phyloP scores from a whole-genome alignment of 2,888 invertebrate species.

The Agrotis clavis region DNA sequence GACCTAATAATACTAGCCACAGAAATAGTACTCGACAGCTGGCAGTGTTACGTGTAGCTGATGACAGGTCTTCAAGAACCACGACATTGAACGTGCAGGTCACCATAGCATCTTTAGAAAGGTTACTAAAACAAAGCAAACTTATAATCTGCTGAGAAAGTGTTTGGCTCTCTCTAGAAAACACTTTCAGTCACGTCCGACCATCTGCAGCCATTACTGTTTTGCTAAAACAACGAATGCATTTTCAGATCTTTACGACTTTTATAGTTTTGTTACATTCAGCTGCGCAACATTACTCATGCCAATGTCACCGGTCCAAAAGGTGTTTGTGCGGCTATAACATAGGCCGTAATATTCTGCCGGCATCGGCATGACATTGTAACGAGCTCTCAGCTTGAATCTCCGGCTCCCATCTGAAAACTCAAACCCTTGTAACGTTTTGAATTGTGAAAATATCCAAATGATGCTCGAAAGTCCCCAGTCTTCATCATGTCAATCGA shows the following conservation, averaged over 20 bases:
- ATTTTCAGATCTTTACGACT: slow-evolving; percentile 10
- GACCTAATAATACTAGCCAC: slow-evolving; percentile 58
- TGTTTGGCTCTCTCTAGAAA: slow-evolving; percentile 1
- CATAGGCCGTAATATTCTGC: slow-evolving; percentile 48
- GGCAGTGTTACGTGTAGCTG: slow-evolving; percentile 36
- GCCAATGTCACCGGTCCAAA: slow-evolving; percentile 51
- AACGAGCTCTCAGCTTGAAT: slow-evolving; percentile 30
- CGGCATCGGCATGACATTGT: slow-evolving; percentile 46
- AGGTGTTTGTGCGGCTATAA: slow-evolving; percentile 38
- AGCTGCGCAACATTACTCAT: slow-evolving; percentile 25
- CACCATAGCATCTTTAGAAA: slow-evolving; percentile 4
- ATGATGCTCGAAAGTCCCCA: neutral
- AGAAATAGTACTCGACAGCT: slow-evolving; percentile 58
- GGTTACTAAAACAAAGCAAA: neutral
- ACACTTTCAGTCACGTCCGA: slow-evolving; percentile 3
- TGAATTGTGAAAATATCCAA: slow-evolving; percentile 3
- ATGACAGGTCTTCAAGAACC: slow-evolving; percentile 42
- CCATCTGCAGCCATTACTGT: slow-evolving; percentile 1
- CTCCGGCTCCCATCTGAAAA: slow-evolving; percentile 16
- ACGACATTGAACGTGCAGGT: slow-evolving; percentile 27
- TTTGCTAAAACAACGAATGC: slow-evolving; percentile 5
- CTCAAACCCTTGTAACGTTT: slow-evolving; percentile 3
- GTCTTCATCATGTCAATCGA: slow-evolving; percentile 25
- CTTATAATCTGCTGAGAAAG: neutral
- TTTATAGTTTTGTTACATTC: slow-evolving; percentile 34